phyloP scores from a whole-genome alignment of 2,113 vertebrate species.

The Tapirus terrestris region DNA sequence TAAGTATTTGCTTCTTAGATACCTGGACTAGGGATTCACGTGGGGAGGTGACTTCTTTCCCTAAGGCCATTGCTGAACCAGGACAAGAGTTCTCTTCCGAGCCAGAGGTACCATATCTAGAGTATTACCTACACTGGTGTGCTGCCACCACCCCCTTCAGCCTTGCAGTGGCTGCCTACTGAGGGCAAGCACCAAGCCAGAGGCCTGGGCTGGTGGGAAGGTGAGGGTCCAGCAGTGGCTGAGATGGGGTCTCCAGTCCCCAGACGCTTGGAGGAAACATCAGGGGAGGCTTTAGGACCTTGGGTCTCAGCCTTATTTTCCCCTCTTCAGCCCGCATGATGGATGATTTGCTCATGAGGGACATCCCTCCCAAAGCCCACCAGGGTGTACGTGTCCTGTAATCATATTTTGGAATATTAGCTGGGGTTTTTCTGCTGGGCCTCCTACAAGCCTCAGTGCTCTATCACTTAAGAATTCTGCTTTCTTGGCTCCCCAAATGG shows the following conservation, averaged over 20 bases:
- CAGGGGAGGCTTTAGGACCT: neutral
- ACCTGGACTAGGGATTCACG: too few relatives aligned
- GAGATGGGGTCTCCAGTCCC: neutral
- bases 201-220: neutral
- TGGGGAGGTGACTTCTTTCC: neutral
- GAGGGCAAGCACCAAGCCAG: neutral
- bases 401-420: neutral
- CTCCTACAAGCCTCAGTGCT: neutral
- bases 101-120: too few relatives aligned
- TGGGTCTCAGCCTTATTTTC: neutral
- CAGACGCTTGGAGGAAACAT: neutral
- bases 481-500: neutral
- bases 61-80: neutral
- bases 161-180: accelerated
- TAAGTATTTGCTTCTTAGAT: neutral
- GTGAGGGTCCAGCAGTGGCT: neutral
- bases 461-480: neutral
- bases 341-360: neutral
- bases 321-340: too few relatives aligned
- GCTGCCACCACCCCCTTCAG: neutral
- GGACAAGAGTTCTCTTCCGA: neutral
- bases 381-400: accelerated
- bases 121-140: too few relatives aligned
- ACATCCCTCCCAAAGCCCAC: neutral
- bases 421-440: neutral